Conservation (phyloP, 2,113 vertebrate species). For the Saguinus imperator region DNA sequence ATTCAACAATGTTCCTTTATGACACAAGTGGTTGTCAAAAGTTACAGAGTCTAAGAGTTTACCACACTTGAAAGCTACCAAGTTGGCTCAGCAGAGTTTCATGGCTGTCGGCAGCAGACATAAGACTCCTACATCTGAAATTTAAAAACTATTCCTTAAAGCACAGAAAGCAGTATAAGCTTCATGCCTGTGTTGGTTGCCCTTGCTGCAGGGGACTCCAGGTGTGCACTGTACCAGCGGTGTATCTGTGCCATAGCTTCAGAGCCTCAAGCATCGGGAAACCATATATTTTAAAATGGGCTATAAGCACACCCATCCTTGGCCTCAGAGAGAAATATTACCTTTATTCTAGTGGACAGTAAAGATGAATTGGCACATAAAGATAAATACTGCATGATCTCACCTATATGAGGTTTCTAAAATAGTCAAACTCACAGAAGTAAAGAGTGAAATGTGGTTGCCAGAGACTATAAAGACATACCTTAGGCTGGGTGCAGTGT, state of each 20-base stretch:
- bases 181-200: fast-evolving
- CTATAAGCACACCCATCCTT: background rate
- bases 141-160: background rate
- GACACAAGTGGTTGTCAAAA: background rate
- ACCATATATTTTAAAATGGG: background rate
- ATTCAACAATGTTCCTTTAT: background rate
- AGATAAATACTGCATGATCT: no score
- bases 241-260: background rate
- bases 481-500: background rate
- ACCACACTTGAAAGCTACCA: background rate
- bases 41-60: background rate
- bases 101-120: no score
- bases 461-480: no score
- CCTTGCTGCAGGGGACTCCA: fast-evolving
- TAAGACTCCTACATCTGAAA: background rate
- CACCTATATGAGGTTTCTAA: no score
- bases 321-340: background rate
- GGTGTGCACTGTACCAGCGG: fast-evolving
- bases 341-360: background rate
- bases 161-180: no score
- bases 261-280: background rate
- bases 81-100: background rate
- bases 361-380: background rate
- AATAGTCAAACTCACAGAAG: no score
- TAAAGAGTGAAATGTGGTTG: no score